A percentile compares a stretch with the other conserved stretches of the same genome.
phyloP scores from a whole-genome alignment of 1,140 invertebrate species.

The Panulirus ornatus region DNA sequence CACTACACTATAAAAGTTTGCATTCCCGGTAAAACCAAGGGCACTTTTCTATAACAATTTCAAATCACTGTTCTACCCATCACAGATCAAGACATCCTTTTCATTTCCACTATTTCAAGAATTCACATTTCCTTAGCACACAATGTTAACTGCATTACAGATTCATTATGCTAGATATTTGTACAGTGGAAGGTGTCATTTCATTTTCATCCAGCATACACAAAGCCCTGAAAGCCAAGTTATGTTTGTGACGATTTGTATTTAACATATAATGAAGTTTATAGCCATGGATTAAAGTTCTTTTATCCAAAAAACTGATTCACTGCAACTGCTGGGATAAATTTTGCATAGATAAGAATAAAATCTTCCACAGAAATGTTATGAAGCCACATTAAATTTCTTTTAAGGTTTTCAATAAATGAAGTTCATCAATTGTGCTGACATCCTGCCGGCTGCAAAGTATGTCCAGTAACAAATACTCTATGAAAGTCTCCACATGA shows the following conservation, averaged over 20 bases:
- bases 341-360: too few relatives aligned
- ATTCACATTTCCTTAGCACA: background rate
- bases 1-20: conserved; percentile 41
- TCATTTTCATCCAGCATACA: background rate
- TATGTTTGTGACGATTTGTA: background rate
- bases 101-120: background rate
- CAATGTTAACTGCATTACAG: background rate
- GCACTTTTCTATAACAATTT: conserved; percentile 29
- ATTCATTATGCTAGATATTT: conserved; percentile 3
- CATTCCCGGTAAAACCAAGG: conserved; percentile 22
- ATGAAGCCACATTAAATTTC: too few relatives aligned
- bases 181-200: background rate
- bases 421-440: too few relatives aligned
- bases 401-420: too few relatives aligned
- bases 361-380: too few relatives aligned
- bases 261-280: too few relatives aligned
- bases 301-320: too few relatives aligned
- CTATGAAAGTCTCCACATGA: too few relatives aligned
- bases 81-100: background rate
- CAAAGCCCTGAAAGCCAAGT: background rate
- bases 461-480: too few relatives aligned
- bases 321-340: too few relatives aligned
- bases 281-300: too few relatives aligned
- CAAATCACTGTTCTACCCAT: conserved; percentile 4
- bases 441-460: too few relatives aligned